phyloP scores from a whole-genome alignment of 2,113 vertebrate genomes.

The Embiotoca jacksoni region DNA sequence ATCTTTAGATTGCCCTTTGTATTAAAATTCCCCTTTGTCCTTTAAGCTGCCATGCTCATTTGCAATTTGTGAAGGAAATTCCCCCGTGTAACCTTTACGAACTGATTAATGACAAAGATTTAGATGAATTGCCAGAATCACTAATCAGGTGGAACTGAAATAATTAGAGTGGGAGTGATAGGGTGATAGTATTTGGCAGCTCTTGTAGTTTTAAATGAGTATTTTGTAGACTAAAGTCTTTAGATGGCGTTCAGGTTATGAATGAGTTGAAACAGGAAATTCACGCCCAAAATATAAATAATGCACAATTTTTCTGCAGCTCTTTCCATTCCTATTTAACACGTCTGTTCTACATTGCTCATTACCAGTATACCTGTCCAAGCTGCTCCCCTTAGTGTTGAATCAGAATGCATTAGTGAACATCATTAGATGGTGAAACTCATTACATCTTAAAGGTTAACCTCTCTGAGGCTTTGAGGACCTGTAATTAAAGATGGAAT shows the following conservation, averaged over 20 bases:
- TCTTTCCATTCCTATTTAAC: slow-evolving; percentile 14
- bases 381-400: slow-evolving; percentile 42
- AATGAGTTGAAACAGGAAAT: not conserved
- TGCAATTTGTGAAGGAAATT: slow-evolving; percentile 67
- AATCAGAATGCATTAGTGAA: slow-evolving; percentile 65
- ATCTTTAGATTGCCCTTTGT: slow-evolving; percentile 75
- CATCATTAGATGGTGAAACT: slow-evolving; percentile 71
- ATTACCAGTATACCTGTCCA: slow-evolving; percentile 53
- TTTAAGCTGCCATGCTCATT: slow-evolving; percentile 76
- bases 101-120: slow-evolving; percentile 75
- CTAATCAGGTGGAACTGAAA: slow-evolving; percentile 72
- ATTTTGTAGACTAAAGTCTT: slow-evolving; percentile 9
- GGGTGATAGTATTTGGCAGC: slow-evolving; percentile 28
- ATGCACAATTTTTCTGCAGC: slow-evolving; percentile 11
- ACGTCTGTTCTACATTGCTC: slow-evolving; percentile 33
- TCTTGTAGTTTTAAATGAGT: slow-evolving; percentile 22
- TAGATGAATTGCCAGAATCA: slow-evolving; percentile 68
- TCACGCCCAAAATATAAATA: not conserved
- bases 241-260: slow-evolving; percentile 23
- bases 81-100: slow-evolving; percentile 72
- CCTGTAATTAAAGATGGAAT: slow-evolving; percentile 73
- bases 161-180: slow-evolving; percentile 49
- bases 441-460: slow-evolving; percentile 77
- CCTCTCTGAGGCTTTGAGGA: slow-evolving; percentile 64
- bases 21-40: slow-evolving; percentile 72